Base-by-base conservation (phyloP, 1,140 invertebrate species). In the Pseudachorutes palmiensis region DNA sequence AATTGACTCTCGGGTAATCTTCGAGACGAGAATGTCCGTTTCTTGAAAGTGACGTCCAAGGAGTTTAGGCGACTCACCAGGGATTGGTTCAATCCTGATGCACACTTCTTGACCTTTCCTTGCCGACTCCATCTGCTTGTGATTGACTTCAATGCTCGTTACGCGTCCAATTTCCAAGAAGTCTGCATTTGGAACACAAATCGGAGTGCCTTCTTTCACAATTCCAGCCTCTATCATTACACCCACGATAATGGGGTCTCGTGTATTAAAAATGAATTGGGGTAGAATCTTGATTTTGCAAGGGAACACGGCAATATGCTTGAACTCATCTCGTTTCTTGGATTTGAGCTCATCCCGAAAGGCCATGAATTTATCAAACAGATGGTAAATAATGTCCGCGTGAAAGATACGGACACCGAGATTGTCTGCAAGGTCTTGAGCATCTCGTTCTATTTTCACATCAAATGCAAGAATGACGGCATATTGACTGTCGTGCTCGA, bases 301-400 rank as follows among this genome's bases (percentile, higher is more conserved):
- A 0, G 97, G 97, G 80, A 99, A 99, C 26, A 99, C 94, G 16
- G 97, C 97, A 66, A 98, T 87, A 74, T 92, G 87, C 77, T 96
- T 96, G 81, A 94, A 90, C 77, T 98, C 92, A 72, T 97, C 92
- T 16, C 94, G 85, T 77, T 95, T 97, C 77, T 88, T 88, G 75
- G 88, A 85, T 76, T 90, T 94, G n/a, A 98, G 80, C 73, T 98
- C 93, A 62, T 98, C 94, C 63, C 92, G 83, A 78, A 95, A 98
- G 22, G 89, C 88, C 69, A 88, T 95, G 81, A 99, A 99, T 77
- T 91, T 90, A 80, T 99, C 97, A 81, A 98, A 98, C 67, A 99
- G 81, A 82, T 99, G 97, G 81, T 99, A 99, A 76, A 99, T 99
- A 77, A 99, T 99, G 79, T 99, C 96, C 1, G 97, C 97, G 66